These are phyloP conservation scores for Otus scops DNA, from an alignment of 2,797 vertebrate species.

Conservation along the genomic window DNA sequence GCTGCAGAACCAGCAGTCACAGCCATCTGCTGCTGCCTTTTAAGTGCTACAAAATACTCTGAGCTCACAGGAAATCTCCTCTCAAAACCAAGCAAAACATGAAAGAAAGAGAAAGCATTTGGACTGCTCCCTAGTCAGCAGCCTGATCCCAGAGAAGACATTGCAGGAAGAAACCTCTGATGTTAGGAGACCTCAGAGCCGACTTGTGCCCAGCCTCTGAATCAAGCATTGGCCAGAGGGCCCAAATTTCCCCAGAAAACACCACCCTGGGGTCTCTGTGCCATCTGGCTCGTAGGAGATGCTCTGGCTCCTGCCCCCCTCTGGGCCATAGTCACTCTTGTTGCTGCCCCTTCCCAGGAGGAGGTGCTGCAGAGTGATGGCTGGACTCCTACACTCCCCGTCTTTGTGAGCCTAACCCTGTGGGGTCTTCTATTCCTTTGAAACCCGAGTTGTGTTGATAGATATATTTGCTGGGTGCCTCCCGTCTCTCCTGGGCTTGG, in stretches of 20 bases:
- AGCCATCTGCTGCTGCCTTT: neutral
- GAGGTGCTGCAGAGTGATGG: neutral
- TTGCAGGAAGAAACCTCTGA: neutral
- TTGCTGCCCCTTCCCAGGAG: neutral
- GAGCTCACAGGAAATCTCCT: neutral
- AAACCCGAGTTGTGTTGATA: conserved; percentile 57
- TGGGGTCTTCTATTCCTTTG: conserved; percentile 44
- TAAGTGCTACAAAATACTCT: neutral
- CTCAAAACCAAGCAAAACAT: neutral
- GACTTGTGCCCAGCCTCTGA: neutral
- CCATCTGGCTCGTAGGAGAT: neutral
- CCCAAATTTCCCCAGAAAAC: neutral
- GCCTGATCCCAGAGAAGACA: neutral
- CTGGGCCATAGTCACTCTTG: neutral
- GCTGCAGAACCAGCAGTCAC: neutral
- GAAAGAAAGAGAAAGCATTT: neutral
- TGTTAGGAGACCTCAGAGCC: neutral
- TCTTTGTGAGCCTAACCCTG: conserved; percentile 19
- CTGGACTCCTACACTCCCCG: neutral
- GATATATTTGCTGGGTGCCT: conserved; percentile 55
- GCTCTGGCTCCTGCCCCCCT: neutral
- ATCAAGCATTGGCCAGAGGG: neutral
- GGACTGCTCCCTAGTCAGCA: neutral
- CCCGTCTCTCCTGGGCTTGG: conserved; percentile 21
- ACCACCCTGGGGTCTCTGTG: neutral